phyloP scores from a whole-genome alignment of 2,888 invertebrate species.

The Agrotis ipsilon region DNA sequence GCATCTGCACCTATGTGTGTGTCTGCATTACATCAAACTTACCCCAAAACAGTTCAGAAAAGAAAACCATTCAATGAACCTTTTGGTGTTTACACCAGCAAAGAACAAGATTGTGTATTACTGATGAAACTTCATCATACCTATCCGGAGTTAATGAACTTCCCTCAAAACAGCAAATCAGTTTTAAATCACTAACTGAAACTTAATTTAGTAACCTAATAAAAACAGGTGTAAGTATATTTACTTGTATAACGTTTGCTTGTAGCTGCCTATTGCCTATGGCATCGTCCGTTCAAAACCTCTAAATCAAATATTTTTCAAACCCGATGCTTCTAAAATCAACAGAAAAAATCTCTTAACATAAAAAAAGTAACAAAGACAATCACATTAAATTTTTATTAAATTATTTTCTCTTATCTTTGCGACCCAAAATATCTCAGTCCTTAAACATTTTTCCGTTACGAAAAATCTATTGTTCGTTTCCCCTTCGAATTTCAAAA shows the following conservation, averaged over 20 bases:
- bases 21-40: too few species aligned
- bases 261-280: too few species aligned
- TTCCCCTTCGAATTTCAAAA: conserved; percentile 56
- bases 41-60: too few species aligned
- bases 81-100: conserved; percentile 12
- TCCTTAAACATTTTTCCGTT: conserved; percentile 59
- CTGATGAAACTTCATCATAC: not conserved
- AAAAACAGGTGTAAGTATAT: too few species aligned
- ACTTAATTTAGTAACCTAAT: conserved; percentile 1
- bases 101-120: too few species aligned
- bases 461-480: conserved; percentile 57
- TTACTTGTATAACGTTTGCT: too few species aligned
- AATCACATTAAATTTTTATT: conserved; percentile 49
- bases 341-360: conserved; percentile 4
- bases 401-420: conserved; percentile 62
- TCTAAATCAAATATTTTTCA: not conserved
- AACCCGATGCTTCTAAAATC: conserved; percentile 3
- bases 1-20: too few species aligned
- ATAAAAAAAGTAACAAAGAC: conserved; percentile 27
- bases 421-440: conserved; percentile 40
- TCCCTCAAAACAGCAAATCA: not conserved
- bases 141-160: not conserved
- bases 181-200: not conserved
- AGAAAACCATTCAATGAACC: not conserved
- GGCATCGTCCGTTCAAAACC: too few species aligned